Base-by-base conservation (phyloP, 2,113 vertebrate genomes). In the Formicarius rufipectus region DNA sequence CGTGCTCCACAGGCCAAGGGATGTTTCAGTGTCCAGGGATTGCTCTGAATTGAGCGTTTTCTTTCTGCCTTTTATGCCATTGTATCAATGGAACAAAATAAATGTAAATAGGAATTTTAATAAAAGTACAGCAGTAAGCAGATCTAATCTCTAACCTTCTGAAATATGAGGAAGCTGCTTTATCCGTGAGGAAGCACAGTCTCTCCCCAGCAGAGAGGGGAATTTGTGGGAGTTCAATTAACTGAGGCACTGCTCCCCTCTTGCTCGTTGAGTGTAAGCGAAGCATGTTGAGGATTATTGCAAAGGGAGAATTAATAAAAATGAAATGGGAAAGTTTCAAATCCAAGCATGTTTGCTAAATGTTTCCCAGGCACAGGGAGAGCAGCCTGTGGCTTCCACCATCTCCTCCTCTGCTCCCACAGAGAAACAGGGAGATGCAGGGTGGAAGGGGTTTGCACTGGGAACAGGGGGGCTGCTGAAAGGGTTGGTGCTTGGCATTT, bases 131-230 rank as follows among this genome's bases (percentile, higher is more conserved):
- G 86, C 84, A 66, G 72, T 55, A 90, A 91, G 71, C 50, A 95
- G 95, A 96, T 94, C 83, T 94, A 95, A 97, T 96, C 95, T 96
- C 67, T 92, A 94, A 94, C 93, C 93, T 95, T 93, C 94, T 80
- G 75, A 96, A 96, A 95, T 91, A 96, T 66, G 93, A 95, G 83
- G 92, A 85, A 93, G 93, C 84, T 85, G 75, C 90, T 94, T 88
- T 91, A 91, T 96, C 93, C 85, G 74, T 2, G 7, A 62, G 62
- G 91, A 94, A 94, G 76, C 78, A 77, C 87, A 94, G 77, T 87
- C 87, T 91, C 90, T 90, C 82, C 86, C 62, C 91, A 89, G 94
- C 89, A 93, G 91, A 45, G 74, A 84, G 69, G 91, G 91, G 89
- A 88, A 96, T 94, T 96, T 93, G 95, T 89, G 78, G 93, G 89